phyloP scores from a whole-genome alignment of 2,888 invertebrate genomes.

The Timema cristinae region DNA sequence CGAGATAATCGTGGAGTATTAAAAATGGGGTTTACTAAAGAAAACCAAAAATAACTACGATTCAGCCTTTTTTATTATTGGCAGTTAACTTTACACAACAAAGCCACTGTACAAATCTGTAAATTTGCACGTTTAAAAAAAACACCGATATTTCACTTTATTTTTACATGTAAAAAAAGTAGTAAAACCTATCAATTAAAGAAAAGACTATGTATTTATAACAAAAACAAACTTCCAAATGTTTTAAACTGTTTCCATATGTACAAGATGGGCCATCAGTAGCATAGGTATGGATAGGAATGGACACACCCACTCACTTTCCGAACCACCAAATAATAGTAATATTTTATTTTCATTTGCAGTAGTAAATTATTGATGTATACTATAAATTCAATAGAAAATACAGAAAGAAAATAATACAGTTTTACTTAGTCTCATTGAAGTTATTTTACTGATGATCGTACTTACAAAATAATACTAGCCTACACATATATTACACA shows the following conservation, averaged over 20 bases:
- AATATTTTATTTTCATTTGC: conserved; percentile 21
- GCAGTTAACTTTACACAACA: conserved; percentile 13
- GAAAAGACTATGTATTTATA: conserved; percentile 6
- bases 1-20: no score
- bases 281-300: not conserved
- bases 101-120: conserved; percentile 15
- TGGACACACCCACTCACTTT: not conserved
- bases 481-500: conserved; percentile 34
- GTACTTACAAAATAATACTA: conserved; percentile 34
- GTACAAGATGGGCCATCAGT: conserved; percentile 5
- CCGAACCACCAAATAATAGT: conserved; percentile 18
- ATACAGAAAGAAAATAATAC: conserved; percentile 36
- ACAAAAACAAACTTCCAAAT: not conserved
- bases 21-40: no score
- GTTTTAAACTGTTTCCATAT: not conserved
- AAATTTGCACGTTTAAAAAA: conserved; percentile 12
- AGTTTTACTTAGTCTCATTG: conserved; percentile 29
- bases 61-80: conserved; percentile 12
- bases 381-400: conserved; percentile 33
- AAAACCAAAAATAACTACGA: no score
- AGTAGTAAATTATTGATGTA: conserved; percentile 21
- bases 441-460: conserved; percentile 31
- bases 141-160: not conserved
- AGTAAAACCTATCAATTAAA: conserved; percentile 4
- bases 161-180: conserved; percentile 6